These are phyloP conservation scores for Myopa tessellatipennis DNA, from an alignment of 2,888 invertebrate species.

Conservation along the genomic window DNA sequence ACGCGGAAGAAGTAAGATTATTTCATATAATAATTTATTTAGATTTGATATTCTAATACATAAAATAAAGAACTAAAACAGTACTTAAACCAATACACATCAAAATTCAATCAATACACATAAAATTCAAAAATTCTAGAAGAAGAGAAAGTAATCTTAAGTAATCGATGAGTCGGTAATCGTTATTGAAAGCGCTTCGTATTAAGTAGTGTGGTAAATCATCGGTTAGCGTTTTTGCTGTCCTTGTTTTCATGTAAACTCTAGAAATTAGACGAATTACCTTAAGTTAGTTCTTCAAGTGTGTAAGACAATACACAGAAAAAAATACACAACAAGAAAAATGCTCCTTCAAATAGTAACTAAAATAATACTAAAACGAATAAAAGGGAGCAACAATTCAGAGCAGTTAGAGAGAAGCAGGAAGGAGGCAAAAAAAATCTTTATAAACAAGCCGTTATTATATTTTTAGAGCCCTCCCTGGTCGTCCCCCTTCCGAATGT, in stretches of 20 bases:
- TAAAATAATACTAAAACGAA: background rate
- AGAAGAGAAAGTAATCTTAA: no score
- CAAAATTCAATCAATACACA: no score
- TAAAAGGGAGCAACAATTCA: background rate
- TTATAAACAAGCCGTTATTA: background rate
- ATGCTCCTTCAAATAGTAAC: background rate
- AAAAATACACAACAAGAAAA: conserved; percentile 12
- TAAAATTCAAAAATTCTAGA: no score
- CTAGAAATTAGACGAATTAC: background rate
- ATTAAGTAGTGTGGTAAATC: background rate
- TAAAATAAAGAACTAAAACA: no score
- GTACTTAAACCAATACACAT: no score
- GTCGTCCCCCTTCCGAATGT: background rate
- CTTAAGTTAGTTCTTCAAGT: background rate
- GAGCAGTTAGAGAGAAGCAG: no score
- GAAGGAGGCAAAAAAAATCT: no score
- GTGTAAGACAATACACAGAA: background rate
- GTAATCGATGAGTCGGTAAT: no score
- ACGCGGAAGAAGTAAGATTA: no score
- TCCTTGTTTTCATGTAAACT: background rate
- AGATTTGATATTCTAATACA: no score
- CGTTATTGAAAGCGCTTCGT: background rate
- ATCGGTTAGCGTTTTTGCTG: background rate
- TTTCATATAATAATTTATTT: no score
- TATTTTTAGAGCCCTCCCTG: conserved; percentile 17